Percentiles rank a stretch among this genome's conserved stretches.
Evolutionary conservation across 2,113 vertebrate genomes (phyloP).

Genomic region (Megaceryle maxima): DNA sequence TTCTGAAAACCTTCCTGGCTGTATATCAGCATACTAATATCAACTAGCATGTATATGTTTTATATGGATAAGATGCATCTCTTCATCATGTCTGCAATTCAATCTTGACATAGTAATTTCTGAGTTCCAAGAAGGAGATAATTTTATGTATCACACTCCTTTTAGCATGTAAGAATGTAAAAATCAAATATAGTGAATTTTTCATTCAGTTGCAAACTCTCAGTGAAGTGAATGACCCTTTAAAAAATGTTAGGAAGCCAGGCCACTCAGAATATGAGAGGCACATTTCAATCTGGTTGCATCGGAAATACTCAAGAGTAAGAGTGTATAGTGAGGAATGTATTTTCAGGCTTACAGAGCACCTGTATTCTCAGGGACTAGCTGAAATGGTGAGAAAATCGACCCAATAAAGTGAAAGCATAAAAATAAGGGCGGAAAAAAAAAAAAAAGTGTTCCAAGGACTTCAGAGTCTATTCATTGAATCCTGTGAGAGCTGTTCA

Average conservation of each 20-base stretch:
- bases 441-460: background rate
- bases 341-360: slow-evolving; percentile 22
- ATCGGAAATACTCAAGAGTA: slow-evolving; percentile 32
- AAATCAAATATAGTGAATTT: slow-evolving; percentile 8
- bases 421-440: background rate
- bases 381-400: background rate
- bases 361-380: background rate
- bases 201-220: slow-evolving; percentile 44
- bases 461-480: background rate
- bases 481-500: background rate
- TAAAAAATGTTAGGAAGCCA: slow-evolving; percentile 47
- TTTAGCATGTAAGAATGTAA: slow-evolving; percentile 8
- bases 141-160: background rate
- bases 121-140: background rate
- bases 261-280: slow-evolving; percentile 33
- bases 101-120: background rate
- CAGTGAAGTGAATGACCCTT: slow-evolving; percentile 51
- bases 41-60: background rate
- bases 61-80: background rate
- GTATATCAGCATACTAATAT: background rate
- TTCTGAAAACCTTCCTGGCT: background rate
- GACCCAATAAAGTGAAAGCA: background rate
- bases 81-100: background rate
- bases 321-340: slow-evolving; percentile 7
- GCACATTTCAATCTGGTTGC: slow-evolving; percentile 23